phyloP scores from a whole-genome alignment of 2,888 invertebrate species.

The Ormyrus labotus region DNA sequence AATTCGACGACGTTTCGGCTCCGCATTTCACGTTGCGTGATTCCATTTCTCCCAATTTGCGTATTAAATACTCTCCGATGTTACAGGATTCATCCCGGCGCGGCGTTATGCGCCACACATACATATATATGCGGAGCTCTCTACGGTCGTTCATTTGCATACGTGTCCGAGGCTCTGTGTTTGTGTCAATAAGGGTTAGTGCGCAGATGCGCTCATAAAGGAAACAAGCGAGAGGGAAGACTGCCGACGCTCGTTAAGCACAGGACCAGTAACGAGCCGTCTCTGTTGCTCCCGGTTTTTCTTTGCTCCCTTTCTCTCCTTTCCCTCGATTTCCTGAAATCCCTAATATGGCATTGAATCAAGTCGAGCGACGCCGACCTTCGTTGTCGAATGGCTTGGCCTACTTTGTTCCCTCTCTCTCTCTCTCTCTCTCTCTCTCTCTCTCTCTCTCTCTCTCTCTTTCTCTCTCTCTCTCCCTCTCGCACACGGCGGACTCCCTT shows the following conservation, averaged over 20 bases:
- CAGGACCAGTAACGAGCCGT: constrained; percentile 60
- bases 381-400: constrained; percentile 54
- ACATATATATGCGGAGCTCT: neutral
- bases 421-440: constrained; percentile 15
- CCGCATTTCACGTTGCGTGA: constrained; percentile 66
- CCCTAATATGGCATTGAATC: constrained; percentile 52
- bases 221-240: too few relatives aligned
- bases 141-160: constrained; percentile 9
- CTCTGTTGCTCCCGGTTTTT: constrained; percentile 55
- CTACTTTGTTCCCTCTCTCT: constrained; percentile 47
- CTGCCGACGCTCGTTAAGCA: constrained; percentile 56
- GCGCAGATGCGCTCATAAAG: constrained; percentile 45
- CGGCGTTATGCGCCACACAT: neutral
- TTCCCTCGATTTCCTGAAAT: constrained; percentile 58
- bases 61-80: constrained; percentile 68
- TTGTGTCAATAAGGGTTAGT: constrained; percentile 50
- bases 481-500: neutral
- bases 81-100: constrained; percentile 42
- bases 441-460: constrained; percentile 5
- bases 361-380: constrained; percentile 50
- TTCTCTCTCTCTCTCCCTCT: constrained; percentile 4
- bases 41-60: constrained; percentile 73
- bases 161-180: constrained; percentile 31
- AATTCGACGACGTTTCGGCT: constrained; percentile 63
- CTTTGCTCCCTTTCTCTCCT: constrained; percentile 60